A percentile compares a stretch with the other conserved stretches of the same genome.
These are phyloP conservation scores for Atrina japonica DNA, from an alignment of 2,888 invertebrate genomes.

Conservation along the genomic window DNA sequence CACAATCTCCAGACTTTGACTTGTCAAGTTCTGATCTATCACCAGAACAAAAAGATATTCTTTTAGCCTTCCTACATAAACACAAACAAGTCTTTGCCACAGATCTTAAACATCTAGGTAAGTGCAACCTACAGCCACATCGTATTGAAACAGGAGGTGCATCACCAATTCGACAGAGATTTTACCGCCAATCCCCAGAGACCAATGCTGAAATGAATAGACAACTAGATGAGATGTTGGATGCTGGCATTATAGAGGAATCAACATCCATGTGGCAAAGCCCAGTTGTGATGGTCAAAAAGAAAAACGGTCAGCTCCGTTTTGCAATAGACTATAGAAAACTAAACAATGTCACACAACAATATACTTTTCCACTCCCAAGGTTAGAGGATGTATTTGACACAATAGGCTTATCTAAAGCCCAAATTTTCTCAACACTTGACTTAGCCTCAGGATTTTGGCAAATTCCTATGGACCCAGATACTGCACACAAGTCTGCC, in stretches of 20 bases:
- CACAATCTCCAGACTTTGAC: too few relatives aligned
- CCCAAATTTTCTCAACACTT: conserved; percentile 14
- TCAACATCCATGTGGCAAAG: conserved; percentile 43
- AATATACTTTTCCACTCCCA: conserved; percentile 37
- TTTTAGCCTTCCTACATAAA: conserved; percentile 21
- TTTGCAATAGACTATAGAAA: conserved; percentile 29
- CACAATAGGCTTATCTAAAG: conserved; percentile 27
- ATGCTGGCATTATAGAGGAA: conserved; percentile 37
- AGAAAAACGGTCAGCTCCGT: too few relatives aligned
- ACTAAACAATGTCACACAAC: conserved; percentile 27
- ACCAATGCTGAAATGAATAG: too few relatives aligned
- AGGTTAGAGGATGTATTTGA: conserved; percentile 39
- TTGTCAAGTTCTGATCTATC: conserved; percentile 16
- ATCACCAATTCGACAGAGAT: too few relatives aligned
- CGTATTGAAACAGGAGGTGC: too few relatives aligned
- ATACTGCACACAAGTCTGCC: too few relatives aligned
- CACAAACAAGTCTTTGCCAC: conserved; percentile 29
- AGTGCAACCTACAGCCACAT: conserved; percentile 3
- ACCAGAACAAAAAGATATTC: conserved; percentile 5
- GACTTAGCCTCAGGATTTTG: too few relatives aligned
- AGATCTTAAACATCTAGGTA: conserved; percentile 19
- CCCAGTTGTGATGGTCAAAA: too few relatives aligned
- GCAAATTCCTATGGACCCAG: conserved; percentile 24
- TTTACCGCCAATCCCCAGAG: conserved; percentile 38
- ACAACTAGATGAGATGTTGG: conserved; percentile 43